These are phyloP conservation scores for Petrolisthes cinctipes DNA, from an alignment of 2,888 invertebrate genomes.

Conservation along the genomic window DNA sequence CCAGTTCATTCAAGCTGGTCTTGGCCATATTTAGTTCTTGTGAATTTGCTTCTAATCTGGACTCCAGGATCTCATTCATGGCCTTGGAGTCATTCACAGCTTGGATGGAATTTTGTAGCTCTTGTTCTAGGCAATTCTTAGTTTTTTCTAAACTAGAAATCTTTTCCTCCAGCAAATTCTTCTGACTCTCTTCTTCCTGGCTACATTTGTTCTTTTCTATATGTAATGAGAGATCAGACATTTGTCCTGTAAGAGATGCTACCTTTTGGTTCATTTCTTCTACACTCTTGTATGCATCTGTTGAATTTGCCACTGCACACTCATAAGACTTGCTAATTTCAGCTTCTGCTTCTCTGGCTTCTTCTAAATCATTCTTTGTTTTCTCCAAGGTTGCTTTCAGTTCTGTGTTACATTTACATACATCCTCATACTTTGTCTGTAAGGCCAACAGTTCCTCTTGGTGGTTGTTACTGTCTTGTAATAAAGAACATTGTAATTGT, in stretches of 20 bases:
- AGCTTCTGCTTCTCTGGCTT: slow-evolving; percentile 27
- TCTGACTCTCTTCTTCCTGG: slow-evolving; percentile 18
- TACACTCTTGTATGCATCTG: not conserved
- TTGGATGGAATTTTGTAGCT: not conserved
- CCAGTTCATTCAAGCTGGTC: slow-evolving; percentile 29
- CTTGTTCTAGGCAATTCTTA: slow-evolving; percentile 21
- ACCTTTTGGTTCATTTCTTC: slow-evolving; percentile 13
- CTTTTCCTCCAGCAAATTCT: slow-evolving; percentile 19
- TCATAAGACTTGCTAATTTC: slow-evolving; percentile 11
- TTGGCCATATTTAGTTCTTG: slow-evolving; percentile 44
- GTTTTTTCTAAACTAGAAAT: not conserved
- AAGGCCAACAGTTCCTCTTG: slow-evolving; percentile 22
- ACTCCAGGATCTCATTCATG: slow-evolving; percentile 26
- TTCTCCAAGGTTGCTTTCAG: slow-evolving; percentile 23
- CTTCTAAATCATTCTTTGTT: not conserved
- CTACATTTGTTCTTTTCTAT: not conserved
- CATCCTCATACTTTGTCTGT: slow-evolving; percentile 20
- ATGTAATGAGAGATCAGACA: not conserved
- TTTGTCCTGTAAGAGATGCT: slow-evolving; percentile 16
- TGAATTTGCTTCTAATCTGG: slow-evolving; percentile 41
- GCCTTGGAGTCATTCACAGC: slow-evolving; percentile 34
- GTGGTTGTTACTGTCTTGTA: slow-evolving; percentile 5
- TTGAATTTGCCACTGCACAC: slow-evolving; percentile 12
- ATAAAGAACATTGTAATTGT: not conserved
- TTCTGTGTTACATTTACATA: not conserved